Percentiles rank a stretch among this genome's conserved stretches.
Conservation (phyloP, 2,113 vertebrate genomes). For the Pithys albifrons region DNA sequence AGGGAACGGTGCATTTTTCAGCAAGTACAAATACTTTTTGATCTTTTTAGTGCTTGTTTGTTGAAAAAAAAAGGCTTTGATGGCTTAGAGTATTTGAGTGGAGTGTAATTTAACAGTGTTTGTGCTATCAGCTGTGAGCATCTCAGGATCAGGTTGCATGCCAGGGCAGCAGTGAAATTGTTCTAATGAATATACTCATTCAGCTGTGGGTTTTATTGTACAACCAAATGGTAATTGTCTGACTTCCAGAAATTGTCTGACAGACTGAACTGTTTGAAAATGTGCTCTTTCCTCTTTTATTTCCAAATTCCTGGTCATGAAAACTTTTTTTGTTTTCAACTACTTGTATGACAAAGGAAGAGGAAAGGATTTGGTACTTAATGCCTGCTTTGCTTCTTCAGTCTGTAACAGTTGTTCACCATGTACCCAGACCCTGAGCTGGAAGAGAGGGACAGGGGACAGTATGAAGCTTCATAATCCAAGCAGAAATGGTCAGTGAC, state of each 20-base stretch:
- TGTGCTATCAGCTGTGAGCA: conserved; percentile 16
- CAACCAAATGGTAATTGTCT: conserved; percentile 49
- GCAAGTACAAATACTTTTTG: background rate
- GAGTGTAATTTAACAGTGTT: conserved; percentile 33
- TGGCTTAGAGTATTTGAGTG: conserved; percentile 10
- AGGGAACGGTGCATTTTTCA: background rate
- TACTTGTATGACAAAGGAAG: background rate
- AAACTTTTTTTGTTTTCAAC: background rate
- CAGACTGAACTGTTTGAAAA: conserved; percentile 24
- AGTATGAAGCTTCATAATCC: background rate
- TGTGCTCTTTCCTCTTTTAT: background rate
- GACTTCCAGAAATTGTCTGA: conserved; percentile 45
- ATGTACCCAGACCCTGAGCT: background rate
- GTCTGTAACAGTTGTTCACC: background rate
- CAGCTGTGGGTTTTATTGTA: conserved; percentile 40
- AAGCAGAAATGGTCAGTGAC: background rate
- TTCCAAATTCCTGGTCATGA: conserved; percentile 13
- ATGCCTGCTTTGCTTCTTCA: background rate
- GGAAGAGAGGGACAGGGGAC: background rate
- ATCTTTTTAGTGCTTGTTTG: background rate
- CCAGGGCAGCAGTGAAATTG: conserved; percentile 41
- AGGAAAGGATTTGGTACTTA: background rate
- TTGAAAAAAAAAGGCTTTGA: background rate
- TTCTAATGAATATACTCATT: conserved; percentile 54
- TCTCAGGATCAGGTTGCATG: conserved; percentile 31